phyloP scores from a whole-genome alignment of 2,113 vertebrate genomes.

The Chloroceryle aenea region DNA sequence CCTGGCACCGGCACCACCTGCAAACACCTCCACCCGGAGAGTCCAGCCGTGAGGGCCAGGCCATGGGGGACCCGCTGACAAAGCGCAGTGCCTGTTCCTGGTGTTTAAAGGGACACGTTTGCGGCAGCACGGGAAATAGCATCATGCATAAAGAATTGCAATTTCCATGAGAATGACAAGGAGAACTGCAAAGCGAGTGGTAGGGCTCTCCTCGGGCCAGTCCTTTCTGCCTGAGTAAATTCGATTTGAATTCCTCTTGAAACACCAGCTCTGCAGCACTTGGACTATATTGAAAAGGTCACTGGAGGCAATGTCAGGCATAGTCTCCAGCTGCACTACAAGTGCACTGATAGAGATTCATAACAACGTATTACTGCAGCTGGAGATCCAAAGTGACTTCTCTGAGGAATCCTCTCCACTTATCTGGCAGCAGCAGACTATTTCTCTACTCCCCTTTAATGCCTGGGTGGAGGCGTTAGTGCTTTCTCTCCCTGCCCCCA shows the following conservation, averaged over 20 bases:
- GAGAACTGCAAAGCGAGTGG: slow-evolving; percentile 28
- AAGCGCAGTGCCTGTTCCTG: neutral
- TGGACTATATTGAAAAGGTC: slow-evolving; percentile 77
- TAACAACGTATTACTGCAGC: slow-evolving; percentile 41
- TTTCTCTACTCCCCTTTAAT: neutral
- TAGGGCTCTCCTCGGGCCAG: slow-evolving; percentile 64
- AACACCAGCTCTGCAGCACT: slow-evolving; percentile 58
- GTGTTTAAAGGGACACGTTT: neutral
- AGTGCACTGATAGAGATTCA: slow-evolving; percentile 49
- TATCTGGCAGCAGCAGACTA: neutral
- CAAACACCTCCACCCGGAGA: neutral
- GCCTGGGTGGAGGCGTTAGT: neutral
- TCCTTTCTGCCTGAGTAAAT: slow-evolving; percentile 73
- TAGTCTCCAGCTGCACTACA: slow-evolving; percentile 65
- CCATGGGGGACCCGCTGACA: fast-evolving
- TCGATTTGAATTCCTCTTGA: slow-evolving; percentile 76
- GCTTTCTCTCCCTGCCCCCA: neutral
- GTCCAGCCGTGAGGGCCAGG: fast-evolving
- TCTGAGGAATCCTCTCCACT: neutral
- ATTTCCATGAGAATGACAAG: slow-evolving; percentile 75
- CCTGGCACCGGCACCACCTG: neutral
- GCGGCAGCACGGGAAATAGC: neutral
- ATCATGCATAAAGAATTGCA: slow-evolving; percentile 48
- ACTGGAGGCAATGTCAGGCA: slow-evolving; percentile 74
- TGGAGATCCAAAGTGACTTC: slow-evolving; percentile 36